Percentiles rank a stretch among this genome's conserved stretches.
Evolutionary conservation across 2,113 vertebrate species (phyloP).

Genomic region (Lonchura striata): DNA sequence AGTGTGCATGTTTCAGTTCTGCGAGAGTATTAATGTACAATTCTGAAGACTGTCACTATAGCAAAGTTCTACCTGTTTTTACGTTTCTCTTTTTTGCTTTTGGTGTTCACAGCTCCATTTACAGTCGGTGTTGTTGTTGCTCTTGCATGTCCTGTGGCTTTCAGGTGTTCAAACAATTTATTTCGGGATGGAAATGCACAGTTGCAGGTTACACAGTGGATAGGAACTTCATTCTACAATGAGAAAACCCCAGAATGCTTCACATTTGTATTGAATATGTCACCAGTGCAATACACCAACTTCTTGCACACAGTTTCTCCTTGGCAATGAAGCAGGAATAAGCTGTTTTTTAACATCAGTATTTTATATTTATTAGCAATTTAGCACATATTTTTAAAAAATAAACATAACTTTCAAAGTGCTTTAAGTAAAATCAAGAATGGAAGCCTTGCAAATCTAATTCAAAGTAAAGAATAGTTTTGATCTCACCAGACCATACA

Average conservation of each 20-base stretch:
- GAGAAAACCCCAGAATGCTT: background rate
- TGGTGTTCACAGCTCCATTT: slow-evolving; percentile 48
- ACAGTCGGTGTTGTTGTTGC: slow-evolving; percentile 56
- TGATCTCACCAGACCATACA: background rate
- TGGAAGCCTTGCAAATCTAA: background rate
- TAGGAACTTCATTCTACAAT: slow-evolving; percentile 74
- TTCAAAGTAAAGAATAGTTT: background rate
- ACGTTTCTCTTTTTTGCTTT: slow-evolving; percentile 86
- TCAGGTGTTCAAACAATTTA: slow-evolving; percentile 94
- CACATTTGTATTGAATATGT: background rate
- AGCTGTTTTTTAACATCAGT: background rate
- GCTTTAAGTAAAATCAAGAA: background rate
- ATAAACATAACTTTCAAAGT: background rate
- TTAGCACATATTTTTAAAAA: background rate
- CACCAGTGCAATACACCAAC: background rate
- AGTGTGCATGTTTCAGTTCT: slow-evolving; percentile 20
- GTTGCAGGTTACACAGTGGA: slow-evolving; percentile 84
- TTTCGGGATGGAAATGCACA: slow-evolving; percentile 88
- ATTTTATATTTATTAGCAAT: background rate
- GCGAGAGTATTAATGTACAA: background rate
- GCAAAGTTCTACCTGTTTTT: slow-evolving; percentile 78
- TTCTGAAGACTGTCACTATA: background rate
- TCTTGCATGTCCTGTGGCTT: slow-evolving; percentile 85
- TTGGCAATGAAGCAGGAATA: background rate
- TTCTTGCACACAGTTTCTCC: background rate